Evolutionary conservation across 1,140 invertebrate genomes (phyloP), one percentile per base, ranked within the genome.

Genomic region (Carposina sasakii): DNA sequence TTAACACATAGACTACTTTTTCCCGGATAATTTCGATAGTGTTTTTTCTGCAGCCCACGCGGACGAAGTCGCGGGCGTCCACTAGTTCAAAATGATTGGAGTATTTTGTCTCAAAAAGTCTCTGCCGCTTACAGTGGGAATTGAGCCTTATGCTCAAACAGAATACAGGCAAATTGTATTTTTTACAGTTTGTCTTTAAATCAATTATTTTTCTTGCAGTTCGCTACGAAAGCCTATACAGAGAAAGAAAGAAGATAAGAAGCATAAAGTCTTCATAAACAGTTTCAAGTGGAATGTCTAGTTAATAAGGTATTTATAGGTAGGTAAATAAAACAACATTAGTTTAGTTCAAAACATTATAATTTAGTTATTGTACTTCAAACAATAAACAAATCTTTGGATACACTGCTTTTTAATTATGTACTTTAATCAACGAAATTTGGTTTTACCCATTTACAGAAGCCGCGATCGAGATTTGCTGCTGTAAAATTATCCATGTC

Each of bases 211-310:
- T 60, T 48, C 53, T 90, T 90, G 57, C 83, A 92, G 91, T 91
- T 56, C 89, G 88, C 85, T 45, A 85, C 53, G 71, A 85, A 21
- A 86, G 86, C 13, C 47, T 92, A 0, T 93, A 92, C 56, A 88
- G 82, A 52, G 91, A 93, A 60, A 79, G 73, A 50, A 92, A 89
- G 72, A 91, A 88, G 75, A 84, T 92, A 33, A 86, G 87, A 52
- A 91, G 91, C 52, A 60, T 84, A 9, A 83, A 79, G 45, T 76
- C 63, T 36, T 49, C 48, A 50, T 56, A 53, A 40, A 28, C 42
- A 15, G 30, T 28, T 22, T 34, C 28, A 26, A n/a, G n/a, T n/a
- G n/a, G n/a, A n/a, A n/a, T n/a, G n/a, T n/a, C 36, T 20, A 39
- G 22, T 21, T 21, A 34, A 16, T 22, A 22, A 6, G 20, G 20